phyloP scores from a whole-genome alignment of 2,888 invertebrate species.

The Euclidia mi region DNA sequence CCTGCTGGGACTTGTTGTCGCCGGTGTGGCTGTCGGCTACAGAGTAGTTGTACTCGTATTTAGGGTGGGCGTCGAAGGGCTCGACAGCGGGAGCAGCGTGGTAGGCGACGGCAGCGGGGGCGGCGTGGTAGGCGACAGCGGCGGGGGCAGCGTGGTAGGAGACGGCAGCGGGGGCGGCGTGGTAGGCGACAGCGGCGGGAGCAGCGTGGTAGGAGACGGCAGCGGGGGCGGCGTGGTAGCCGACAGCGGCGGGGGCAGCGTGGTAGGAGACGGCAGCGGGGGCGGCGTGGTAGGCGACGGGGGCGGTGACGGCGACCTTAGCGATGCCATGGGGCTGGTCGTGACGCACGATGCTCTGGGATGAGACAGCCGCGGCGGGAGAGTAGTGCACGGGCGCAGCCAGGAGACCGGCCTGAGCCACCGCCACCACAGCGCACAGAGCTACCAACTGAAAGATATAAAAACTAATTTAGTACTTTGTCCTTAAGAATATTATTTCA shows the following conservation, averaged over 20 bases:
- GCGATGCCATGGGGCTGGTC: slow-evolving; percentile 39
- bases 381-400: slow-evolving; percentile 62
- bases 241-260: slow-evolving; percentile 49
- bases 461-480: slow-evolving; percentile 1
- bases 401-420: slow-evolving; percentile 31
- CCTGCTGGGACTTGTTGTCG: slow-evolving; percentile 87
- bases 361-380: slow-evolving; percentile 58
- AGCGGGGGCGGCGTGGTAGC: slow-evolving; percentile 34
- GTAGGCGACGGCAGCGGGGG: slow-evolving; percentile 42
- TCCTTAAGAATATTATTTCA: slow-evolving; percentile 41
- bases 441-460: slow-evolving; percentile 57
- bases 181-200: slow-evolving; percentile 40
- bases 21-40: slow-evolving; percentile 88
- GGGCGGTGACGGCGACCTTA: slow-evolving; percentile 56
- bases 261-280: slow-evolving; percentile 32
- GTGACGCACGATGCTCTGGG: slow-evolving; percentile 70
- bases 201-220: slow-evolving; percentile 34
- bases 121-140: slow-evolving; percentile 38
- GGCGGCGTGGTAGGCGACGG: slow-evolving; percentile 50
- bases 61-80: slow-evolving; percentile 59
- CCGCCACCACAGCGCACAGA: slow-evolving; percentile 19
- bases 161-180: slow-evolving; percentile 55
- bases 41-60: slow-evolving; percentile 85
- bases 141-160: slow-evolving; percentile 60
- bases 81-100: slow-evolving; percentile 50